Evolutionary conservation across 1,140 invertebrate genomes (phyloP).

Genomic region (Nasonia longicornis): DNA sequence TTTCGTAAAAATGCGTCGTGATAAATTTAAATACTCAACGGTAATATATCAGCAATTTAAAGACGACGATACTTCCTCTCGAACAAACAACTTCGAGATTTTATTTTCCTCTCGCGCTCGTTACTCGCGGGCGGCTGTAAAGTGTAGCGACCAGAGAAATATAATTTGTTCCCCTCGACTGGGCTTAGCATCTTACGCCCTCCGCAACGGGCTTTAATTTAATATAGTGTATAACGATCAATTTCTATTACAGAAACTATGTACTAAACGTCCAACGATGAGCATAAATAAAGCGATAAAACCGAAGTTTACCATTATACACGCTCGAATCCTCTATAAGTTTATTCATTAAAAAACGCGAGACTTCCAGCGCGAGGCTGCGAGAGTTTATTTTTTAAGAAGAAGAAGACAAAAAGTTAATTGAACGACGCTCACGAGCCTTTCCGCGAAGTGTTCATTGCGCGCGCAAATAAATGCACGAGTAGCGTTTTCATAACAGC

Average conservation of each 20-base stretch:
- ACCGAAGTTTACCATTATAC: neutral
- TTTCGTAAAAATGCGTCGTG: too few species aligned
- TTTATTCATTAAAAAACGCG: neutral
- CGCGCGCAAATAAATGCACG: neutral
- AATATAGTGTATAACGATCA: neutral
- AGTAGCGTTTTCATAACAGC: neutral
- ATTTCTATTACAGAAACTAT: neutral
- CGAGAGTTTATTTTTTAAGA: too few species aligned
- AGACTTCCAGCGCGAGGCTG: neutral
- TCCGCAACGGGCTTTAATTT: neutral
- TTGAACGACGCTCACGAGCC: neutral
- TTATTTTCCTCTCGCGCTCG: neutral
- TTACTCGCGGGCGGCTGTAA: neutral
- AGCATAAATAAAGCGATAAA: constrained; percentile 1
- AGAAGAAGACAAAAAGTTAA: neutral
- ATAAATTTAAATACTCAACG: too few species aligned
- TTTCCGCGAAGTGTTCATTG: neutral
- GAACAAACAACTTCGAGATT: neutral
- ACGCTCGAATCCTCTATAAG: neutral
- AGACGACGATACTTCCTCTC: neutral
- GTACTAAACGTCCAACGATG: neutral
- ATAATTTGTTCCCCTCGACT: neutral
- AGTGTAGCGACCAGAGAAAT: neutral
- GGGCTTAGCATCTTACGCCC: neutral
- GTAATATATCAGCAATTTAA: too few species aligned